Conservation (phyloP, 1,140 invertebrate species). For the Sinella curviseta region DNA sequence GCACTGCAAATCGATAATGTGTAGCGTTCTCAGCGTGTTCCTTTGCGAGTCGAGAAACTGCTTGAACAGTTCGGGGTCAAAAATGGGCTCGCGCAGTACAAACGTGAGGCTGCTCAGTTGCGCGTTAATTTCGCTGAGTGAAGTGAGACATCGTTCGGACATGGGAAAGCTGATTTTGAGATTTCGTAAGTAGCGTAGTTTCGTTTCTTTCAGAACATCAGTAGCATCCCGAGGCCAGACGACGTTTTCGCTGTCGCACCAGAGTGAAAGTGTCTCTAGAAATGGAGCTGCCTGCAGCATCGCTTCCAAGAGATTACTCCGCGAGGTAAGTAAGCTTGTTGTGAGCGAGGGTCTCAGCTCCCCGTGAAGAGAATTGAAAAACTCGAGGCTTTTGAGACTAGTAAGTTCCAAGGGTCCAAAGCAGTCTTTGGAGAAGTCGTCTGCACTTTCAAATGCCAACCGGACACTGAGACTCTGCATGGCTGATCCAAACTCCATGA, state of each 20-base stretch:
- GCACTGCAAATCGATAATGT: conserved; percentile 19
- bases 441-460: conserved; percentile 17
- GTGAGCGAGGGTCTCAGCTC: conserved; percentile 2
- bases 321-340: background rate
- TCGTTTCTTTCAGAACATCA: background rate
- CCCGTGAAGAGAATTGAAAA: conserved; percentile 3
- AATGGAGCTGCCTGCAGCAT: background rate
- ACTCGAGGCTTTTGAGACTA: conserved; percentile 10
- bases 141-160: background rate
- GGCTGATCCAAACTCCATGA: conserved; percentile 1
- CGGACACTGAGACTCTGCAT: background rate
- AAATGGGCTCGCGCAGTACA: background rate
- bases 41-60: conserved; percentile 8
- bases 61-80: background rate
- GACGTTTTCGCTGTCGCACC: conserved; percentile 19
- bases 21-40: background rate
- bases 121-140: background rate
- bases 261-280: conserved; percentile 5
- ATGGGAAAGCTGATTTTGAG: conserved; percentile 19
- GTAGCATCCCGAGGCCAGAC: conserved; percentile 7
- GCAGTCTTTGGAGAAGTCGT: background rate
- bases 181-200: background rate
- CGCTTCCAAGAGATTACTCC: conserved; percentile 1
- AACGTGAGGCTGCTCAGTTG: background rate
- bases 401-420: background rate